Evolutionary conservation across 2,888 invertebrate genomes (phyloP).

Genomic region (Andrena minutula): DNA sequence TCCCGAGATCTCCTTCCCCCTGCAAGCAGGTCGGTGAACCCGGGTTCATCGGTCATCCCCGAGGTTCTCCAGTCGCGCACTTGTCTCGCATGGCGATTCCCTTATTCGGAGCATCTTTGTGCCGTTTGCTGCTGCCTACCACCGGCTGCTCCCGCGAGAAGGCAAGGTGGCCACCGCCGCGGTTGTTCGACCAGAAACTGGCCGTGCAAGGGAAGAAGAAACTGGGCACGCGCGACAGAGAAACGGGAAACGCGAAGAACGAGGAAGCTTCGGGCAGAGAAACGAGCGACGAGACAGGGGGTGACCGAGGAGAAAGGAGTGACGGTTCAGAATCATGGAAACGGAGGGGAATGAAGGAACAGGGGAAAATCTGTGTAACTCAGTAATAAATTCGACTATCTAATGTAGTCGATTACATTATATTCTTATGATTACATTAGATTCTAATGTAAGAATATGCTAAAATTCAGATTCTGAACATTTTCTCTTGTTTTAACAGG

Average conservation of each 20-base stretch:
- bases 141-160: conserved; percentile 51
- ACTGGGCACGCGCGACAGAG: conserved; percentile 15
- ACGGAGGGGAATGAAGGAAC: neutral
- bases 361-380: neutral
- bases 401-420: too few relatives aligned
- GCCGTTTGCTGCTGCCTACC: conserved; percentile 50
- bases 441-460: too few relatives aligned
- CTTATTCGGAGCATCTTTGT: conserved; percentile 80
- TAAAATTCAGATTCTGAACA: too few relatives aligned
- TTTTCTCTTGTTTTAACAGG: too few relatives aligned
- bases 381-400: too few relatives aligned
- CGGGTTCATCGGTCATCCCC: conserved; percentile 81
- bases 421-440: too few relatives aligned
- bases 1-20: conserved; percentile 40
- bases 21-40: conserved; percentile 73
- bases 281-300: neutral
- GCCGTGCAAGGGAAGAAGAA: conserved; percentile 23
- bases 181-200: conserved; percentile 26
- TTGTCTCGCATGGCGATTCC: conserved; percentile 81
- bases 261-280: conserved; percentile 1
- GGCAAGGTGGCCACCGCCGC: conserved; percentile 49
- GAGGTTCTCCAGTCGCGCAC: conserved; percentile 77
- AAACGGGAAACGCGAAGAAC: conserved; percentile 16
- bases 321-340: neutral
- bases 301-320: neutral